Base-by-base conservation (phyloP, 1,140 invertebrate species). In the Drosophila dunni region DNA sequence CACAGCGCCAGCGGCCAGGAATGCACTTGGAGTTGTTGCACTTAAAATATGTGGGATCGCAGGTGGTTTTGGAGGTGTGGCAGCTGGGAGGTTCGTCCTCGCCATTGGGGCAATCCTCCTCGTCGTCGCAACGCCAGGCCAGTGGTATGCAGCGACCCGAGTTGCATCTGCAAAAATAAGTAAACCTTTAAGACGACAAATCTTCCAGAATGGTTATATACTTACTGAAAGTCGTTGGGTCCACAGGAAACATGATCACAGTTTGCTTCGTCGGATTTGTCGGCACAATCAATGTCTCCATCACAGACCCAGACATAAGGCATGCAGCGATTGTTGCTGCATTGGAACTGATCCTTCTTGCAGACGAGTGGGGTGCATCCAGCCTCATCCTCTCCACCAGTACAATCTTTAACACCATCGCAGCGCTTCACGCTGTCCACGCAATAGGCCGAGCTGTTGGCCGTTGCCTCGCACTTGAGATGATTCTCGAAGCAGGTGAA, bases 51-150 rank as follows among this genome's bases (percentile, higher is more conserved):
- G 95, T 95, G 46, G 96, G 96, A 66, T 95, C 94, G 78, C 94
- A 95, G 45, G 93, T 93, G 77, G 95, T 94, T 50, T 94, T 94
- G 24, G 93, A 92, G 61, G 93, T 93, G 78, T 92, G 90, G 78
- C 95, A 95, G 56, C 93, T 93, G 10, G 88, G 56, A 3, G 94
- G 94, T 90, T 97, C 96, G 88, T 97, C 96, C 91, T 96, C 96
- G 17, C 94, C 94, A 56, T 94, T 93, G 0, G 94, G 93, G 83
- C 96, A 97, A 90, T 97, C 96, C 7, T 91, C 91, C 81, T 95
- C 94, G 1, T 94, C 95, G 91, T 97, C 97, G 92, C 97, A 98
- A 48, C 95, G 94, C 97, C 97, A 98, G 13, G 95, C 93, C 42
- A 93, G 92, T 3, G 97, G 96, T 77, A 98, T 96, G 91, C 97